Conservation (phyloP, 2,888 invertebrate genomes). For the Dryomyza anilis region DNA sequence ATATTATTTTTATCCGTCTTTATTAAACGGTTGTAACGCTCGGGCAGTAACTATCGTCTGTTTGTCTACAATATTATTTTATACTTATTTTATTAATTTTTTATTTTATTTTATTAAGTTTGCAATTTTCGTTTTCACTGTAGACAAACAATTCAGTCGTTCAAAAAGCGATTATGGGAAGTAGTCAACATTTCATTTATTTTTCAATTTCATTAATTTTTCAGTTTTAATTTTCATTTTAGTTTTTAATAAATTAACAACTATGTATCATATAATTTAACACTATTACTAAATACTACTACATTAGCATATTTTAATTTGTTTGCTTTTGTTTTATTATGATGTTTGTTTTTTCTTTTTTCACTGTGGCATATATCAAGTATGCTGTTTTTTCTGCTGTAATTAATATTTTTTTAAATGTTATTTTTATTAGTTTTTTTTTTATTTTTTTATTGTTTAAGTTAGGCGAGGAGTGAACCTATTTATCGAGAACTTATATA, state of each 20-base stretch:
- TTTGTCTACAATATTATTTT: too few species aligned
- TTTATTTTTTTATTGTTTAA: neutral
- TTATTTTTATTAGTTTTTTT: neutral
- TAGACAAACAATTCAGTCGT: too few species aligned
- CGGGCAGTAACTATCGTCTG: too few species aligned
- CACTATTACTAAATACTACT: conserved; percentile 26
- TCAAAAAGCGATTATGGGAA: too few species aligned
- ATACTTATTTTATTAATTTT: too few species aligned
- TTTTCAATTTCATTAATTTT: neutral
- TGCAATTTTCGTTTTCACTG: too few species aligned
- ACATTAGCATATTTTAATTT: conserved; percentile 13
- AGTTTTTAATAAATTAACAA: conserved; percentile 25
- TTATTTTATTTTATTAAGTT: too few species aligned
- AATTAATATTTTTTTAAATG: neutral
- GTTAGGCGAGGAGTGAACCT: too few species aligned
- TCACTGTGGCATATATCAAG: neutral
- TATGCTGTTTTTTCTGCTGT: neutral
- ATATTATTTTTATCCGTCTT: too few species aligned
- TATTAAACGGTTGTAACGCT: too few species aligned
- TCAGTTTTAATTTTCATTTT: neutral
- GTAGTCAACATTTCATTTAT: neutral
- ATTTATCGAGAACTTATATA: too few species aligned
- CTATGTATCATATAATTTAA: conserved; percentile 24
- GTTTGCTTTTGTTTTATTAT: neutral
- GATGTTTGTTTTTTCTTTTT: neutral